Base-by-base conservation (phyloP, 2,113 vertebrate species). In the Pleuronectes platessa region DNA sequence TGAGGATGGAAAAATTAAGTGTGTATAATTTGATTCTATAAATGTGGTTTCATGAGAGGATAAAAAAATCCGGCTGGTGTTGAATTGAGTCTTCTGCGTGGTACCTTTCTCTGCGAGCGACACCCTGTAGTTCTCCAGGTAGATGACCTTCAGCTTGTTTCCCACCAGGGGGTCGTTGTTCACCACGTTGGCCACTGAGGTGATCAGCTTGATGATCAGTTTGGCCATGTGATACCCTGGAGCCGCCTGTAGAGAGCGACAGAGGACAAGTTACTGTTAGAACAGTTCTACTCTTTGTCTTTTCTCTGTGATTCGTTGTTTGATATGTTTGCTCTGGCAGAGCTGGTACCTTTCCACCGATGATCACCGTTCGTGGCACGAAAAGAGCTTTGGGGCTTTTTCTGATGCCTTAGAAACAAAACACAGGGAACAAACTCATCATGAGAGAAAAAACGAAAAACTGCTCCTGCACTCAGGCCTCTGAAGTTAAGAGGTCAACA, bases 51-150 rank as follows among this genome's bases (percentile, higher is more conserved):
- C 26, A 26, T 26, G 26, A 26, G 26, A 2, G 26, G 26, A 26
- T 26, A n/a, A 2, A 26, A 26, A 26, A 26, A 26, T 26, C 26
- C 26, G 26, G 26, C 26, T 26, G 45, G 12, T 47, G 18, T 51
- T 51, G 8, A 18, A 7, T 12, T 51, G 18, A 31, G 59, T 35
- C 26, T 61, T 61, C 26, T 4, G 61, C 21, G 61, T 0, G 0
- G 45, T 92, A 98, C 98, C 97, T 95, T 98, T 99, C 86, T 99
- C 98, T 20, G 98, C 98, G 60, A 99, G 92, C 0, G 97, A 97
- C 20, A 99, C 98, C 67, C 96, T 94, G 93, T 99, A 99, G 94
- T 99, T 99, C 92, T 99, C 97, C 92, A 99, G 85, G 90, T 90
- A 99, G 90, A 99, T 96, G 88, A 98, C 95, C 83, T 97, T 99